These are phyloP conservation scores for Hipposideros larvatus DNA, from an alignment of 2,797 vertebrate species.

Conservation along the genomic window DNA sequence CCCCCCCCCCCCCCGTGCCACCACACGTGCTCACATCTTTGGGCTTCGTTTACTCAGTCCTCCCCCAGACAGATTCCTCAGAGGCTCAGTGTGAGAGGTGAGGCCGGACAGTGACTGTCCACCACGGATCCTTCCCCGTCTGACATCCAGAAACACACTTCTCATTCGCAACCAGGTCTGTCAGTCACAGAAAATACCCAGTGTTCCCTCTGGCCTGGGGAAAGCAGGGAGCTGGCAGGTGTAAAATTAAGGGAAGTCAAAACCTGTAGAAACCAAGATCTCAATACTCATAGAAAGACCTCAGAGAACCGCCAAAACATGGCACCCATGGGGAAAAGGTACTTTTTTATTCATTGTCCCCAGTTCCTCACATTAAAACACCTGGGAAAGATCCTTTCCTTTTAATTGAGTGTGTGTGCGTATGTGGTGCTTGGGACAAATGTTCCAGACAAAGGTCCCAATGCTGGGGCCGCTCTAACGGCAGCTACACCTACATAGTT, in stretches of 20 bases:
- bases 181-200: neutral
- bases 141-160: neutral
- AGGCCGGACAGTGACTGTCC: neutral
- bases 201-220: neutral
- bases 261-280: neutral
- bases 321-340: neutral
- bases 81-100: neutral
- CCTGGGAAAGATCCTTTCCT: neutral
- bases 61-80: neutral
- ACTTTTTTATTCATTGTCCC: neutral
- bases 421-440: neutral
- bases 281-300: neutral
- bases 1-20: neutral
- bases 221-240: neutral
- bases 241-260: neutral
- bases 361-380: neutral
- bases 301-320: neutral
- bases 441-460: neutral
- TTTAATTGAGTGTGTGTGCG: neutral
- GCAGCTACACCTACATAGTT: neutral
- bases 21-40: neutral
- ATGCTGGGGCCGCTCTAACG: neutral
- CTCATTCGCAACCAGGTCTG: neutral
- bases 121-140: neutral
- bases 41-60: neutral